These are phyloP conservation scores for Rachycentron canadum DNA, from an alignment of 2,797 vertebrate species.

Conservation along the genomic window DNA sequence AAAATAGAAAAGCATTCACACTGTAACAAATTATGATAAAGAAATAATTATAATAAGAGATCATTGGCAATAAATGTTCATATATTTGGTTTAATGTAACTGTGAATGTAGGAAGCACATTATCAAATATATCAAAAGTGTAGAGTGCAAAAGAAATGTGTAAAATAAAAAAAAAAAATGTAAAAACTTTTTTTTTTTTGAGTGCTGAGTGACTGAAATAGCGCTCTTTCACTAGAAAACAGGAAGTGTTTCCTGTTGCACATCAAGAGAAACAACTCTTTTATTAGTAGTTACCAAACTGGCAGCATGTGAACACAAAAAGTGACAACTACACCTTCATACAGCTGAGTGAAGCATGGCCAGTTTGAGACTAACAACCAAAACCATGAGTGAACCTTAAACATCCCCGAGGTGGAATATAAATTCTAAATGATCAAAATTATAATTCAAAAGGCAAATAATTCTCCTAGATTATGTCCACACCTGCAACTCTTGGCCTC, in stretches of 20 bases:
- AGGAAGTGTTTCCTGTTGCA: constrained; percentile 17
- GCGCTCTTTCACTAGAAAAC: constrained; percentile 6
- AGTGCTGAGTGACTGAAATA: neutral
- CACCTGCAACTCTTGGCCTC: constrained; percentile 4
- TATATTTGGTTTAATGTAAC: constrained; percentile 34
- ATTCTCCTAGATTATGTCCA: constrained; percentile 5
- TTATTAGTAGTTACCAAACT: constrained; percentile 34
- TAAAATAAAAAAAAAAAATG: constrained; percentile 4
- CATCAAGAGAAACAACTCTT: constrained; percentile 19
- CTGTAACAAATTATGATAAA: constrained; percentile 27
- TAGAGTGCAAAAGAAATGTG: constrained; percentile 6
- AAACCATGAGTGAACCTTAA: constrained; percentile 40
- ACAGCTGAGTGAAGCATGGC: neutral
- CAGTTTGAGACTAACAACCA: constrained; percentile 1
- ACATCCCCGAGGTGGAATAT: constrained; percentile 32
- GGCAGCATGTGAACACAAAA: constrained; percentile 4
- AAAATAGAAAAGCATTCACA: constrained; percentile 4
- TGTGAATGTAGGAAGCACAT: constrained; percentile 11
- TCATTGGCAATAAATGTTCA: constrained; percentile 30
- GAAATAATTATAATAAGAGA: constrained; percentile 9
- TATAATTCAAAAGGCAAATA: constrained; percentile 38
- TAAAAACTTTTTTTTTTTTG: neutral
- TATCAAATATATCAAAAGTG: constrained; percentile 5
- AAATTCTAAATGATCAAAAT: constrained; percentile 10
- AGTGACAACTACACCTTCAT: neutral